Evolutionary conservation across 2,113 vertebrate species (phyloP), one percentile per base, ranked within the genome.

Genomic region (Eubucco bourcierii): DNA sequence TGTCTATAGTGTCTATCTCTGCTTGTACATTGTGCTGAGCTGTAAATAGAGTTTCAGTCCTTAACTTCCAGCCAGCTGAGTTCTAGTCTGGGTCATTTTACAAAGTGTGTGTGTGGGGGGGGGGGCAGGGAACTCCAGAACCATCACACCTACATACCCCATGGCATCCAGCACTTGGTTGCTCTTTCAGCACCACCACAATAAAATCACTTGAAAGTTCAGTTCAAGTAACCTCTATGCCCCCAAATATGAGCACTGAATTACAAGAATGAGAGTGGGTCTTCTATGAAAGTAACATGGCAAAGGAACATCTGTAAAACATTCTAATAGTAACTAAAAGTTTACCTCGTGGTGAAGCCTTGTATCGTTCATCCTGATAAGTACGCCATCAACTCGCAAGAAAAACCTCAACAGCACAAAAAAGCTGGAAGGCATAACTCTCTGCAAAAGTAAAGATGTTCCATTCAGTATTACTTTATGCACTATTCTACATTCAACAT

Each of bases 361-460:
- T 0, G 99, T 99, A 84, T 99, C 99, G 37, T 99, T 99, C 95
- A 99, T 98, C 91, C 99, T 97, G 80, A 99, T 99, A 83, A 99
- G 95, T 2, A 99, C 99, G 5, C 99, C 98, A 46, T 99, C 99
- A 66, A 99, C 99, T 90, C 99, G 97, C 87, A 99, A 89, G 97
- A 99, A 99, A 98, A 99, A 99, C 75, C 99, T 98, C 95, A 99
- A 91, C 67, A 99, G 94, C 91, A 99, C 95, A 95, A 99, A 99
- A 96, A 99, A 99, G 80, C 99, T 98, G 85, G 98, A 99, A 85
- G 99, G 99, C 99, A 99, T 99, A 86, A 99, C 99, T 96, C 99
- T 98, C 99, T 99, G 96, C n/a, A 96, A 87, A 94, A 93, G 78
- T 12, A 75, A 80, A 93, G 76, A 77, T 16, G 17, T 60, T 71